Evolutionary conservation across 2,888 invertebrate genomes (phyloP).

Genomic region (Onchidella celtica): DNA sequence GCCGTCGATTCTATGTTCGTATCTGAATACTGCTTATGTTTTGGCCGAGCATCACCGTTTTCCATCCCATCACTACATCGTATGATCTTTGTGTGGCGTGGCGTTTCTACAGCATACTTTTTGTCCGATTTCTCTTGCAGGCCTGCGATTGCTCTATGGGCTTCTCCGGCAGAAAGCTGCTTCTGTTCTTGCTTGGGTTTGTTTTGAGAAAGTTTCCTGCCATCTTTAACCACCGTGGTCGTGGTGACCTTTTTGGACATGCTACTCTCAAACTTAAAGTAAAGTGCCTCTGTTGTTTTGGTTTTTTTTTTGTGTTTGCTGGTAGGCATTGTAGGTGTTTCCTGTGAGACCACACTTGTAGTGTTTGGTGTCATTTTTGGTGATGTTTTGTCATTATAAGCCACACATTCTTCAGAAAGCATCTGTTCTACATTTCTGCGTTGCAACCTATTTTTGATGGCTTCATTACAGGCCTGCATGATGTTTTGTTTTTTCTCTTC

Average conservation of each 20-base stretch:
- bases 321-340: background rate
- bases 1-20: background rate
- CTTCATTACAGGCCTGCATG: background rate
- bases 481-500: conserved; percentile 2
- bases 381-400: background rate
- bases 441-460: background rate
- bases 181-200: background rate
- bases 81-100: conserved; percentile 22
- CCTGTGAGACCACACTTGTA: background rate
- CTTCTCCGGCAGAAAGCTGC: background rate
- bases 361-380: background rate
- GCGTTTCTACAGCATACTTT: background rate
- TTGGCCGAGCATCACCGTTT: background rate
- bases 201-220: background rate
- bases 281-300: conserved; percentile 42
- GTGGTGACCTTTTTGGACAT: conserved; percentile 40
- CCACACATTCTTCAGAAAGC: background rate
- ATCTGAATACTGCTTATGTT: background rate
- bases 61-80: background rate
- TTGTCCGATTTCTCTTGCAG: background rate
- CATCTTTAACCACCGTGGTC: conserved; percentile 37
- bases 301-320: conserved; percentile 33
- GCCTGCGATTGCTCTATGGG: background rate
- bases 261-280: conserved; percentile 43
- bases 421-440: background rate